Evolutionary conservation across 2,888 invertebrate species (phyloP).

Genomic region (Priocnemis perturbator): DNA sequence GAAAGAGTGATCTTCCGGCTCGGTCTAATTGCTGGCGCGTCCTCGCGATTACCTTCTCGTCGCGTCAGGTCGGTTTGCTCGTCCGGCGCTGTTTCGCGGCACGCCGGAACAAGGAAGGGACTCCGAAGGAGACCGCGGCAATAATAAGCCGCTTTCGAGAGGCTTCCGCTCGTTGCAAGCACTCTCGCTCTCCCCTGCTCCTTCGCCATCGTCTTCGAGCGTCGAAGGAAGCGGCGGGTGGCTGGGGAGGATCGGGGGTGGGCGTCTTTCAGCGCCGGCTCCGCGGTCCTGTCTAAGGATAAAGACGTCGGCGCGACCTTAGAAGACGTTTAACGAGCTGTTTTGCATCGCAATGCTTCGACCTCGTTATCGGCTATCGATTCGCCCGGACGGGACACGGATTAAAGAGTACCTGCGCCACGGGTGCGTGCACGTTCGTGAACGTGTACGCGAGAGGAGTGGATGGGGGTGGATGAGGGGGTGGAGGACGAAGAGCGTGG

Average conservation of each 20-base stretch:
- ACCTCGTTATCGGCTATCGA: slow-evolving; percentile 69
- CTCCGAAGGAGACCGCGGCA: slow-evolving; percentile 61
- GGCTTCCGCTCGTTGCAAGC: slow-evolving; percentile 14
- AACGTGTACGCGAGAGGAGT: not conserved
- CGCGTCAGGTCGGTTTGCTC: slow-evolving; percentile 13
- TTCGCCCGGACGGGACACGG: slow-evolving; percentile 47
- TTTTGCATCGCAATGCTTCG: slow-evolving; percentile 69
- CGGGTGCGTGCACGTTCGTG: slow-evolving; percentile 10
- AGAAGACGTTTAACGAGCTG: slow-evolving; percentile 68
- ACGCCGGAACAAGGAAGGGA: slow-evolving; percentile 18
- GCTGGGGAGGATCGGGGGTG: slow-evolving; percentile 32
- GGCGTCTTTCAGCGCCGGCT: slow-evolving; percentile 18
- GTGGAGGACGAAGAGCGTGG: not conserved
- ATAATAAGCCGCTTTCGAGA: slow-evolving; percentile 66
- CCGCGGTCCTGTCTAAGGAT: slow-evolving; percentile 22
- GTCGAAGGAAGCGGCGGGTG: slow-evolving; percentile 1
- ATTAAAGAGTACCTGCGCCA: slow-evolving; percentile 52
- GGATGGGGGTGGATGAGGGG: not conserved
- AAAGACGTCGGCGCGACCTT: slow-evolving; percentile 53
- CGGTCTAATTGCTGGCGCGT: too few relatives aligned
- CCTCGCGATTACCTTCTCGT: slow-evolving; percentile 53
- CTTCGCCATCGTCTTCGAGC: not conserved
- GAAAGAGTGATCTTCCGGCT: too few relatives aligned
- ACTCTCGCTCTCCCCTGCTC: slow-evolving; percentile 7
- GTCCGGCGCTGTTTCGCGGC: not conserved